Conservation (phyloP, 2,888 invertebrate genomes). For the Tachystola acroxantha region DNA sequence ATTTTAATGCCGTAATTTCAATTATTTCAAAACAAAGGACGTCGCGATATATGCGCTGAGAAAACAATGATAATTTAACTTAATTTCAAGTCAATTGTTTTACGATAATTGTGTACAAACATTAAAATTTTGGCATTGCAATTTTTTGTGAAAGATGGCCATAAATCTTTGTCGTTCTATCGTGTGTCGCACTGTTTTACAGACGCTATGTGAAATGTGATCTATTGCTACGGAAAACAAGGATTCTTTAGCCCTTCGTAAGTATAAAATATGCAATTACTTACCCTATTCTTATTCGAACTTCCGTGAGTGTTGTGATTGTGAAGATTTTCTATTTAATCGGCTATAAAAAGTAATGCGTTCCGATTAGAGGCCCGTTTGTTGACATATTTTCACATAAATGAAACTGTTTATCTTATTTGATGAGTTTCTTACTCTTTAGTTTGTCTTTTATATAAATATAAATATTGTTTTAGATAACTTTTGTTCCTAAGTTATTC, state of each 20-base stretch:
- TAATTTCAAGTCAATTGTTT: neutral
- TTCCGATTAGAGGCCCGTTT: neutral
- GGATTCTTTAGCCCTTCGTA: slow-evolving; percentile 41
- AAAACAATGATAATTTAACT: neutral
- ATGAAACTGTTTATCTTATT: no score
- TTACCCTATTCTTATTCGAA: no score
- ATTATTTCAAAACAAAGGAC: neutral
- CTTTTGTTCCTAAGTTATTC: no score
- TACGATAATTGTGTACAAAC: neutral
- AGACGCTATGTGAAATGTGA: slow-evolving; percentile 59
- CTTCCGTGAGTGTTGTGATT: neutral
- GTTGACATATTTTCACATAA: neutral
- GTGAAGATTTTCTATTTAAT: neutral
- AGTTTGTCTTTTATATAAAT: no score
- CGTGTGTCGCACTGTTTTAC: slow-evolving; percentile 40
- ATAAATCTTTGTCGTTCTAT: slow-evolving; percentile 49
- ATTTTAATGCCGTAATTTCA: neutral
- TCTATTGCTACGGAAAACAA: slow-evolving; percentile 37
- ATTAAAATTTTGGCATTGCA: neutral
- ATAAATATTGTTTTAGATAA: no score
- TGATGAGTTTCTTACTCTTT: neutral
- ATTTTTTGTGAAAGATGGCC: slow-evolving; percentile 41
- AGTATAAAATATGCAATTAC: slow-evolving; percentile 30
- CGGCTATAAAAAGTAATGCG: neutral
- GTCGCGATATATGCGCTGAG: neutral